A percentile compares a stretch with the other conserved stretches of the same genome.
Evolutionary conservation across 2,797 vertebrate genomes (phyloP).

Genomic region (Chrysocyon brachyurus): DNA sequence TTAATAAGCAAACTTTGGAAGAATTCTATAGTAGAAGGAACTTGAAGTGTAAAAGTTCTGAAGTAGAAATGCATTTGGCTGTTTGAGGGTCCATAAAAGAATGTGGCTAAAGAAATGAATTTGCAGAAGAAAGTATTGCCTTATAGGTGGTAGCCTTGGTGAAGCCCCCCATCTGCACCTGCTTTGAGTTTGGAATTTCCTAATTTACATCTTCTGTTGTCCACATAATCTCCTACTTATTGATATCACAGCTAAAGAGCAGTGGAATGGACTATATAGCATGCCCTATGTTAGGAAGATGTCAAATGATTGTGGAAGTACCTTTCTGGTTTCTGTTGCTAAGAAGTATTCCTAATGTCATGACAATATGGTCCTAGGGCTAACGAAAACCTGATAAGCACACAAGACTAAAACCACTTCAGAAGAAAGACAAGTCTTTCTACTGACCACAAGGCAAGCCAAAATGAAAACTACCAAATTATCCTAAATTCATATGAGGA

Average conservation of each 20-base stretch:
- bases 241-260: not conserved
- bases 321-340: not conserved
- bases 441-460: not conserved
- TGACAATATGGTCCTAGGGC: not conserved
- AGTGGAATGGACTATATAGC: not conserved
- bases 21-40: not conserved
- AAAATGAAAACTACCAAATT: conserved; percentile 56
- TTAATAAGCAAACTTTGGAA: conserved; percentile 20
- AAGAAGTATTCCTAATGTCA: not conserved
- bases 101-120: not conserved
- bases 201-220: not conserved
- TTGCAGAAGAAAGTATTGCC: not conserved
- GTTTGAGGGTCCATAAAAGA: not conserved
- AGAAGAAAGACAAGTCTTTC: conserved; percentile 54
- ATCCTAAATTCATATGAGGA: conserved; percentile 8
- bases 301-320: conserved; percentile 11
- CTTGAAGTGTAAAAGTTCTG: not conserved
- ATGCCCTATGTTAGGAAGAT: not conserved
- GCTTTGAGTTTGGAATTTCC: not conserved
- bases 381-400: not conserved
- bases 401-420: conserved; percentile 36
- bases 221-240: conserved; percentile 1
- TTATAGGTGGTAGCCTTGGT: not conserved
- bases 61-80: conserved; percentile 24
- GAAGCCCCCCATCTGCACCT: not conserved